Base-by-base conservation (phyloP, 2,797 vertebrate species). In the Danio aesculapii region DNA sequence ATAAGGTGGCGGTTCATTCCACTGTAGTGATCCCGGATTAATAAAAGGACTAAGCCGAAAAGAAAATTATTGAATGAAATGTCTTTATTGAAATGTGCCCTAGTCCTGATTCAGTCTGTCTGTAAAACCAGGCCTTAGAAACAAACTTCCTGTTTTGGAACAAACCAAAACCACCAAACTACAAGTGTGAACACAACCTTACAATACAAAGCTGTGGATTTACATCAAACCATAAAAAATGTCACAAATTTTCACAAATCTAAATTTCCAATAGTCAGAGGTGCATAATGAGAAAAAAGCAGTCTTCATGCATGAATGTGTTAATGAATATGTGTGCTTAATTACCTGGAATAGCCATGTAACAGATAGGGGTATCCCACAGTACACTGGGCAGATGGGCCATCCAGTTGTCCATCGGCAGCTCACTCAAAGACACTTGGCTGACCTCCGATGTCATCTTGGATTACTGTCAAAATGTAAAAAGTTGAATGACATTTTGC, bases 331-430 rank as follows among this genome's bases (percentile, higher is more conserved):
- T 2, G 6, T 58, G 44, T 66, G 19, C 19, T 55, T 52, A 49
- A 21, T 69, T 92, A 98, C 97, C 97, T 86, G 97, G 97, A 89
- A 98, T 95, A 86, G 97, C 94, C 85, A 99, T 87, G 75, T 96
- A 93, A 87, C 92, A 92, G 41, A 99, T 92, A 0, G 97, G 96
- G 66, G 91, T 83, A 85, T 97, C 96, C 97, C 95, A 97, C 81
- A 98, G 92, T 17, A 79, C 85, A 52, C 91, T 87, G 1, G 95
- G 93, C 84, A 98, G 91, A 49, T 44, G 88, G 59, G 94, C 90
- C 98, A 99, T 99, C 98, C 98, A 99, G 43, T 91, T 90, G 53
- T 94, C 92, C 89, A 92, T 91, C 41, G 93, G 90, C 79, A 93
- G 85, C 73, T 88, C 86, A 59, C 69, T 84, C 61, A 93, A 90